Percentiles rank a stretch among this genome's conserved stretches.
These are phyloP conservation scores for Parasteatoda lunata DNA, from an alignment of 2,888 invertebrate genomes.

Conservation along the genomic window DNA sequence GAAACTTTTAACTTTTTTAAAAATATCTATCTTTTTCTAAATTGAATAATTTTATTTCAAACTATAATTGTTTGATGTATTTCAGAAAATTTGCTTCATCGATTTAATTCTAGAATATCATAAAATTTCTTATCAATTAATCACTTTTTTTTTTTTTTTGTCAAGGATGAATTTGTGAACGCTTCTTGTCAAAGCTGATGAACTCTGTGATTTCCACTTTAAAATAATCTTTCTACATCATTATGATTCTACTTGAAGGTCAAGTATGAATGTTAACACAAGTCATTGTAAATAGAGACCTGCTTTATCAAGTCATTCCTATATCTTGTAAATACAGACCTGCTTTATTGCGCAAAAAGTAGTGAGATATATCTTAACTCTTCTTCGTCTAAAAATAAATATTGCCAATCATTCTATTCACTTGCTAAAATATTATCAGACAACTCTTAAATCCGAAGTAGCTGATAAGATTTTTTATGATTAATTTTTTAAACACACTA, in stretches of 20 bases:
- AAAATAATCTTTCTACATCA: constrained; percentile 17
- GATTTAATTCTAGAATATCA: too few species aligned
- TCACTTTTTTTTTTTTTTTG: too few species aligned
- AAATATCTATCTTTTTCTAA: too few species aligned
- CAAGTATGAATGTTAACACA: constrained; percentile 15
- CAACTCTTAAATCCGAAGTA: neutral
- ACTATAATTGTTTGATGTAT: too few species aligned
- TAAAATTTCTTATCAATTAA: too few species aligned
- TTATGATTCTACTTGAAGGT: constrained; percentile 11
- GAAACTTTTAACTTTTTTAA: too few species aligned
- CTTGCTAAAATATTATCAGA: neutral
- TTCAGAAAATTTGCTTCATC: too few species aligned
- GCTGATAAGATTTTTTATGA: neutral
- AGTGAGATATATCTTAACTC: neutral
- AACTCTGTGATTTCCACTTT: constrained; percentile 42
- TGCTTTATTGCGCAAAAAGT: neutral
- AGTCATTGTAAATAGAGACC: neutral
- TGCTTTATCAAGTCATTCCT: neutral
- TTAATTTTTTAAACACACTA: too few species aligned
- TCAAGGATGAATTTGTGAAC: too few species aligned
- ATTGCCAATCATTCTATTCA: neutral
- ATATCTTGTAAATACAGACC: neutral
- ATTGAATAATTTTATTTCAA: too few species aligned
- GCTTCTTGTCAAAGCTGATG: neutral
- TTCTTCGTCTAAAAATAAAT: neutral